Percentiles rank a stretch among this genome's conserved stretches.
phyloP scores from a whole-genome alignment of 2,113 vertebrate genomes.

The Bungarus multicinctus region DNA sequence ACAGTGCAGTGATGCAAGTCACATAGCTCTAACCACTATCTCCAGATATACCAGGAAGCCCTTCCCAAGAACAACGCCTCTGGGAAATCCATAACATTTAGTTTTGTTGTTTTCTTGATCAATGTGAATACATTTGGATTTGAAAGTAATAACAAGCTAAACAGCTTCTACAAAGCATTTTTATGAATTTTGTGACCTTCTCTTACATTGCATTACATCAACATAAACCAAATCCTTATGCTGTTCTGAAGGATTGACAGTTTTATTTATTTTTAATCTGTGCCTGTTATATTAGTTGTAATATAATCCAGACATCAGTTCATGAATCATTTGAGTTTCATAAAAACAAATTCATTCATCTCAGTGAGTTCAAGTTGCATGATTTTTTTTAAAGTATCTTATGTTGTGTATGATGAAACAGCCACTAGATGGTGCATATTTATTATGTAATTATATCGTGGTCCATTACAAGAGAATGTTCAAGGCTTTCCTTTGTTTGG shows the following conservation, averaged over 20 bases:
- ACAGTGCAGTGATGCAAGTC: background rate
- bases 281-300: background rate
- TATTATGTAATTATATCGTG: constrained; percentile 34
- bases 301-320: background rate
- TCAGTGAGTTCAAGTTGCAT: background rate
- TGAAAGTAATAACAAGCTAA: background rate
- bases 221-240: background rate
- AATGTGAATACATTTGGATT: background rate
- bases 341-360: background rate
- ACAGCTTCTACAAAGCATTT: background rate
- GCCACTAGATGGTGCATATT: constrained; percentile 65
- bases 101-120: background rate
- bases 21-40: background rate
- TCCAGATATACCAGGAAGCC: background rate
- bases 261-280: background rate
- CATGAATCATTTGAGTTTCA: background rate
- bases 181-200: background rate
- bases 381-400: background rate
- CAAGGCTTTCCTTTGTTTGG: constrained; percentile 43
- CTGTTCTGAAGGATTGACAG: background rate
- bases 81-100: background rate
- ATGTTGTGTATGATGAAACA: background rate
- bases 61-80: background rate
- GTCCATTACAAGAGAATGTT: accelerated
- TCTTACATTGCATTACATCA: background rate